phyloP scores from a whole-genome alignment of 2,888 invertebrate species.

The Clunio marinus region DNA sequence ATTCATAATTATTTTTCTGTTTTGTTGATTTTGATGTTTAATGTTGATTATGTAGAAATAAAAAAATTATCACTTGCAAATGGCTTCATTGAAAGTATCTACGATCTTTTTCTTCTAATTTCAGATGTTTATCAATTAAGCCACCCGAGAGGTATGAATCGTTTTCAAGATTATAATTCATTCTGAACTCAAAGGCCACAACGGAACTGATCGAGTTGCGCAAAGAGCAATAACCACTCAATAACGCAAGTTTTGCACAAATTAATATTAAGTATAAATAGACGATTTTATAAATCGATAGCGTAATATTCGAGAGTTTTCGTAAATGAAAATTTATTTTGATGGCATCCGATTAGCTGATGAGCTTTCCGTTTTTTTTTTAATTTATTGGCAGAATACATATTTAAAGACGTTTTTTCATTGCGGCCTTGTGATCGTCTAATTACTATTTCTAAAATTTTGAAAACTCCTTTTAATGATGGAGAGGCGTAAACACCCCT shows the following conservation, averaged over 20 bases:
- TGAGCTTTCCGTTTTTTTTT: constrained; percentile 19
- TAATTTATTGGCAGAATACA: too few relatives aligned
- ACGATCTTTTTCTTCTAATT: constrained; percentile 64
- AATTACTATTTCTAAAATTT: constrained; percentile 37
- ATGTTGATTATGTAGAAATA: constrained; percentile 41
- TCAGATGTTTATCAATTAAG: constrained; percentile 72
- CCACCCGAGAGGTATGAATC: constrained; percentile 64
- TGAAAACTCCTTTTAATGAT: neutral
- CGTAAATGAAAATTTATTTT: neutral
- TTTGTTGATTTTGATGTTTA: constrained; percentile 22
- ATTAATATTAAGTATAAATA: too few relatives aligned
- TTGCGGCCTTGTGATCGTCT: constrained; percentile 37
- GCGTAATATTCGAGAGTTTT: neutral
- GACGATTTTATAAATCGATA: too few relatives aligned
- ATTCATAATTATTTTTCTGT: constrained; percentile 17
- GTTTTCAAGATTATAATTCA: neutral
- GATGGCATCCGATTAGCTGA: constrained; percentile 14
- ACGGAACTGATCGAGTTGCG: neutral
- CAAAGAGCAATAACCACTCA: constrained; percentile 18
- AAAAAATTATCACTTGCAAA: constrained; percentile 42
- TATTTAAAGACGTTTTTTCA: too few relatives aligned
- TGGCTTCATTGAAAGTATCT: constrained; percentile 59
- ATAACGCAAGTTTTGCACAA: constrained; percentile 22
- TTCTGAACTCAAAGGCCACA: neutral
- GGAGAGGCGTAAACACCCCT: neutral